Base-by-base conservation (phyloP, 2,113 vertebrate species). In the Oncorhynchus keta region DNA sequence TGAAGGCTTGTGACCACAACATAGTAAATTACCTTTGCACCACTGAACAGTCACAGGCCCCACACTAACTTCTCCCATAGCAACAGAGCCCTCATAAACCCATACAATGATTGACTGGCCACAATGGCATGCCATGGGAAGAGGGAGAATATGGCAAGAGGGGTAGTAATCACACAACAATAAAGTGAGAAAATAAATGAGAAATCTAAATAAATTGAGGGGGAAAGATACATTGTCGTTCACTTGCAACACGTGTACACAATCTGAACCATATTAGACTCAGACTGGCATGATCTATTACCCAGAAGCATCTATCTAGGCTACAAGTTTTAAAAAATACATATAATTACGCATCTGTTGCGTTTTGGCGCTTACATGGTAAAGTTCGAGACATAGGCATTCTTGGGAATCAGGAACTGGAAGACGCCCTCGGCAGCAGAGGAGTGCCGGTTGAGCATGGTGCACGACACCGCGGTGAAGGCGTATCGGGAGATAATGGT, bases 401-500 rank as follows among this genome's bases (percentile, higher is more conserved):
- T 86, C 2, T 92, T 90, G 49, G 98, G 97, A 62, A 99, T 91
- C 84, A 94, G 94, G 82, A 97, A 95, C 87, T 95, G 95, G 88
- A 99, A 99, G 67, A 95, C 87, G 0, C 81, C 92, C 3, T 97
- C 93, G 0, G 94, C 88, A 4, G 96, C 95, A 61, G 95, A 91
- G 0, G 94, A 92, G 75, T 93, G 95, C 0, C 96, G 92, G 91
- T 99, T 99, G 71, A 98, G 84, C 96, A 99, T 93, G n/a, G 89
- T 94, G 88, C 97, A 98, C 55, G 94, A 93, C 77, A 98, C 95
- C 0, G 95, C 94, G 2, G 97, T 98, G 91, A 99, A 98, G 12
- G 97, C 96, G 0, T 99, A 99, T 0, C 96, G 94, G 5, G 98
- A 98, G 79, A 99, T 94, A 80, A 99, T 95, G 11, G 96, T 98